phyloP scores from a whole-genome alignment of 2,113 vertebrate genomes.

The Ciconia maguari region DNA sequence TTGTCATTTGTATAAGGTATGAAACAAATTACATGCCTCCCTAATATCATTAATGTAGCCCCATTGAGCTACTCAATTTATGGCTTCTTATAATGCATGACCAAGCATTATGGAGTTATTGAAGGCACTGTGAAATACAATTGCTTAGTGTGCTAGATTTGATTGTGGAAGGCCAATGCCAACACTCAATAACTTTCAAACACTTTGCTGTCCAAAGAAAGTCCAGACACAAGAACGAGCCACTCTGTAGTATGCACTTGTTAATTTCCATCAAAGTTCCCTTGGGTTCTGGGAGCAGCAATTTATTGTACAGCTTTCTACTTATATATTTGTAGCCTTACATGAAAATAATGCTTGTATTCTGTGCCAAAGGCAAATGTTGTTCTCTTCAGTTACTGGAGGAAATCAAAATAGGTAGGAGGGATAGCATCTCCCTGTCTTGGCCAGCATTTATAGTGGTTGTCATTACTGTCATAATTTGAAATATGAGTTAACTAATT shows the following conservation, averaged over 20 bases:
- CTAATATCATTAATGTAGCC: slow-evolving; percentile 80
- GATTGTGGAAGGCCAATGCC: background rate
- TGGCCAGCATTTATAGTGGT: background rate
- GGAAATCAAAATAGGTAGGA: background rate
- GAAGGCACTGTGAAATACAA: slow-evolving; percentile 48
- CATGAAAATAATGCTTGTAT: background rate
- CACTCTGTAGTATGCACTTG: background rate
- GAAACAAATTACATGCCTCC: slow-evolving; percentile 84
- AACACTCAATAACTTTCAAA: slow-evolving; percentile 23
- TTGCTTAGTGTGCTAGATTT: slow-evolving; percentile 29
- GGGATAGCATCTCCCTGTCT: background rate
- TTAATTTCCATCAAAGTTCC: slow-evolving; percentile 32
- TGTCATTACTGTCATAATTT: background rate
- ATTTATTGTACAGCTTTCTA: slow-evolving; percentile 15
- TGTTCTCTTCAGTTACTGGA: background rate
- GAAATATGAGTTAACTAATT: background rate
- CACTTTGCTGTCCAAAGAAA: slow-evolving; percentile 1
- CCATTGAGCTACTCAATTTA: slow-evolving; percentile 67
- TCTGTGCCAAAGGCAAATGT: background rate
- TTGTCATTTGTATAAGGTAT: slow-evolving; percentile 90
- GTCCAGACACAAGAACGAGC: background rate
- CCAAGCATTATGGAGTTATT: slow-evolving; percentile 53
- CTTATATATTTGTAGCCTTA: background rate
- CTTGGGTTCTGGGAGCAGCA: background rate
- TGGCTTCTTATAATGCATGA: slow-evolving; percentile 33